A percentile compares a stretch with the other conserved stretches of the same genome.
Conservation (phyloP, 1,140 invertebrate species). For the Paraescarpia echinospica region DNA sequence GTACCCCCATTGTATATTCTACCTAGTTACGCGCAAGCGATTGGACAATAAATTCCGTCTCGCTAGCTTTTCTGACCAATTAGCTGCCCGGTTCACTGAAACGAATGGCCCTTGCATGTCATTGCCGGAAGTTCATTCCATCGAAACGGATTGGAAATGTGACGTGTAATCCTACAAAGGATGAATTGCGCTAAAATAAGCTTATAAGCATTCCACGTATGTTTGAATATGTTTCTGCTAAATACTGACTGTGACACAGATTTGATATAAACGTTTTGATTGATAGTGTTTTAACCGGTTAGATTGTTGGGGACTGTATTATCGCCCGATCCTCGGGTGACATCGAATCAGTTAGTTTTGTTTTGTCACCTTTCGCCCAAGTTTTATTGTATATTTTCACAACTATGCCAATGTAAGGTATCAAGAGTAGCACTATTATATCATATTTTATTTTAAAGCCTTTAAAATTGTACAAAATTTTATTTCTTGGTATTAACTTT, state of each 20-base stretch:
- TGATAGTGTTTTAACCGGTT: neutral
- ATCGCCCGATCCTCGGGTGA: neutral
- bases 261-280: neutral
- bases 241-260: neutral
- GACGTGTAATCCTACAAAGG: neutral
- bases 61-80: neutral
- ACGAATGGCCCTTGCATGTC: neutral
- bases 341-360: neutral
- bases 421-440: neutral
- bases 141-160: neutral
- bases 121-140: neutral
- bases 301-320: neutral
- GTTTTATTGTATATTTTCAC: neutral
- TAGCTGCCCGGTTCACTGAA: neutral
- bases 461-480: too few relatives aligned
- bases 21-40: neutral
- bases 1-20: too few relatives aligned
- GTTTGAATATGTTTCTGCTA: neutral
- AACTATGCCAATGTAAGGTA: neutral
- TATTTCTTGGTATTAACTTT: too few relatives aligned
- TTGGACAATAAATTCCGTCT: neutral
- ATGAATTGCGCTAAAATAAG: neutral
- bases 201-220: neutral
- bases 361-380: neutral
- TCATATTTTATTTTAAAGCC: neutral